Evolutionary conservation across 2,113 vertebrate genomes (phyloP).

Genomic region (Axis porcinus): DNA sequence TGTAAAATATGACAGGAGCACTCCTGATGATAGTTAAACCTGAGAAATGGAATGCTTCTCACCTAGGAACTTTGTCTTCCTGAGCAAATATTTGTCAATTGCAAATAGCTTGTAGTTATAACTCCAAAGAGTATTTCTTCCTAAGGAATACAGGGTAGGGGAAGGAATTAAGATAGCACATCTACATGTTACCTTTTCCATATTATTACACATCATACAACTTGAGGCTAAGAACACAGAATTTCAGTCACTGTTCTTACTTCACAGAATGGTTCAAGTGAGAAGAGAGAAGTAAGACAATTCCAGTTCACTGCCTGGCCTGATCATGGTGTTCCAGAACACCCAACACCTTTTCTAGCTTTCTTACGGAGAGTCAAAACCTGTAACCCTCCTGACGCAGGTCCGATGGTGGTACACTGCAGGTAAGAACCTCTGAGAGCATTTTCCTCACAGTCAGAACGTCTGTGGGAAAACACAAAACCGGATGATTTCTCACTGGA

Average conservation of each 20-base stretch:
- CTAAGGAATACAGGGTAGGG: background rate
- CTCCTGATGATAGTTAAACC: background rate
- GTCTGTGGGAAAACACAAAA: background rate
- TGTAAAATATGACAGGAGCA: background rate
- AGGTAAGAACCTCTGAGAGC: conserved; percentile 82
- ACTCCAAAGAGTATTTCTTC: background rate
- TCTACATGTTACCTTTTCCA: background rate
- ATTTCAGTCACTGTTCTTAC: conserved; percentile 47
- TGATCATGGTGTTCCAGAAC: conserved; percentile 98
- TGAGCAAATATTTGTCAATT: background rate
- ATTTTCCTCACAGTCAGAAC: background rate
- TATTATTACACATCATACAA: background rate
- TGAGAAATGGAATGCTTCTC: conserved; percentile 24
- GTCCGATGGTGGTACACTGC: conserved; percentile 99
- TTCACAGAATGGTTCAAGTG: conserved; percentile 94
- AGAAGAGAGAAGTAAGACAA: conserved; percentile 97
- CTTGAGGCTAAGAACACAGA: background rate
- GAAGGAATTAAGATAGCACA: background rate
- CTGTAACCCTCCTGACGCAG: conserved; percentile 97
- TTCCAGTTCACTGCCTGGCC: conserved; percentile 99
- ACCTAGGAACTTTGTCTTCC: conserved; percentile 1
- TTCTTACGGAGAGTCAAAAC: conserved; percentile 97
- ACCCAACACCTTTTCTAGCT: conserved; percentile 97
- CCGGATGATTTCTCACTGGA: background rate
- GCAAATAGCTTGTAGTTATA: background rate